Evolutionary conservation across 2,888 invertebrate genomes (phyloP), one percentile per base, ranked within the genome.

Genomic region (Mongoloraphidia duomilia): DNA sequence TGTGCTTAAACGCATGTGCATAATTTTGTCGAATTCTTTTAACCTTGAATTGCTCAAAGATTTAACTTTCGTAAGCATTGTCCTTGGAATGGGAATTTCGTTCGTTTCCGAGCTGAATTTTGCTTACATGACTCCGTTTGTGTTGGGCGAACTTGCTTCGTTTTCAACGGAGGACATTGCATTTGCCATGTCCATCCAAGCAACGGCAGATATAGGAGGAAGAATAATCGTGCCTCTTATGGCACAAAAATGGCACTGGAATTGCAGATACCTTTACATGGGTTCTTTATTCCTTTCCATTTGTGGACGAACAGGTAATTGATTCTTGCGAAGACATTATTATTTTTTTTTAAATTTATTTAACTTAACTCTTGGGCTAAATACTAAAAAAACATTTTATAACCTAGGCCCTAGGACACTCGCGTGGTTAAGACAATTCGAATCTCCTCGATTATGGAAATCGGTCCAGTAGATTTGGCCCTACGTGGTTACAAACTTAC

Each of bases 71-170:
- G 60, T 65, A 17, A 54, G 64, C 40, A 56, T 60, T n/a, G 52
- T 62, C 35, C 46, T 65, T 50, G 69, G 70, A 34, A 60, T 69
- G 60, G 65, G 68, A n/a, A 53, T 72, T 13, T 69, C 66, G 26
- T 71, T 68, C 50, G 70, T 69, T 14, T 65, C 72, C 2, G 72
- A 72, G 55, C 58, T 69, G 4, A 72, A 72, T 56, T 68, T 70
- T 41, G 64, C 69, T 47, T 53, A 70, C 12, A 69, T 71, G 65
- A 64, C 65, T 38, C 70, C 71, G 33, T 70, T 72, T 50, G 65
- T 72, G 26, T 56, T 72, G 13, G 56, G 62, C 3, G 64, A 65
- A 51, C 57, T 71, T 26, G 61, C 66, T 1, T 55, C 57, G 1
- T 65, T 70, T 42, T 54, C 57, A 3, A 57, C 59, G 43, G 52